These are phyloP conservation scores for Stylophora pistillata DNA, from an alignment of 64 coral and sea anemone genomes.

Conservation along the genomic window DNA sequence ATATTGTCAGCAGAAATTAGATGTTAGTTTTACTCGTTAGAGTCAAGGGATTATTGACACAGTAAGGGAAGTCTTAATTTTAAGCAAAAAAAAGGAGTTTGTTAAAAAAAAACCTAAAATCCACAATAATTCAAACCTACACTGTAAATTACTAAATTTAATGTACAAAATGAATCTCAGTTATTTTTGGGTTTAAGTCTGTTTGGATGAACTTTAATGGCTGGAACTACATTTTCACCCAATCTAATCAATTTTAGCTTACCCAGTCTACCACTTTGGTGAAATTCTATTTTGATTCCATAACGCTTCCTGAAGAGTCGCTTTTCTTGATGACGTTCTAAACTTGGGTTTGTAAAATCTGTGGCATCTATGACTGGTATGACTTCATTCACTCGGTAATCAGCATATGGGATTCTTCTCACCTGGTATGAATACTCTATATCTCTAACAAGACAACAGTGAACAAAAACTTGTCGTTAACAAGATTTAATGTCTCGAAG, in stretches of 20 bases:
- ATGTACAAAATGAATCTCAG: no score
- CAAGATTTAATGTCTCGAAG: no score
- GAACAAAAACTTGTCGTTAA: not conserved
- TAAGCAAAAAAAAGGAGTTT: no score
- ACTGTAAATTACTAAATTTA: no score
- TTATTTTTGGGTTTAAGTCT: not conserved
- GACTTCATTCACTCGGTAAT: slow-evolving; percentile 85
- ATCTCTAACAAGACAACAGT: slow-evolving; percentile 43
- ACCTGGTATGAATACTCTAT: slow-evolving; percentile 91
- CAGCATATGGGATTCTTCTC: slow-evolving; percentile 88
- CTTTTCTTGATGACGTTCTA: slow-evolving; percentile 7
- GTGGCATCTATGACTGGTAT: slow-evolving; percentile 50
- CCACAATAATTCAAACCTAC: no score
- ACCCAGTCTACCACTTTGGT: slow-evolving; percentile 90
- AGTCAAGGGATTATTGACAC: no score
- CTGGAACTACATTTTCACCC: not conserved
- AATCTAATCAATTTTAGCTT: not conserved
- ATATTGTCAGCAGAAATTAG: no score
- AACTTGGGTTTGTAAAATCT: slow-evolving; percentile 18
- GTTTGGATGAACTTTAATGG: not conserved
- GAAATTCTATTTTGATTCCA: slow-evolving; percentile 96
- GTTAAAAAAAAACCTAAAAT: not conserved
- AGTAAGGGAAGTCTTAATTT: no score
- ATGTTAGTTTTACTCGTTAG: no score
- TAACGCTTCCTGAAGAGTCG: slow-evolving; percentile 86